These are phyloP conservation scores for Armadillidium nasatum DNA, from an alignment of 1,140 invertebrate species.

Conservation along the genomic window DNA sequence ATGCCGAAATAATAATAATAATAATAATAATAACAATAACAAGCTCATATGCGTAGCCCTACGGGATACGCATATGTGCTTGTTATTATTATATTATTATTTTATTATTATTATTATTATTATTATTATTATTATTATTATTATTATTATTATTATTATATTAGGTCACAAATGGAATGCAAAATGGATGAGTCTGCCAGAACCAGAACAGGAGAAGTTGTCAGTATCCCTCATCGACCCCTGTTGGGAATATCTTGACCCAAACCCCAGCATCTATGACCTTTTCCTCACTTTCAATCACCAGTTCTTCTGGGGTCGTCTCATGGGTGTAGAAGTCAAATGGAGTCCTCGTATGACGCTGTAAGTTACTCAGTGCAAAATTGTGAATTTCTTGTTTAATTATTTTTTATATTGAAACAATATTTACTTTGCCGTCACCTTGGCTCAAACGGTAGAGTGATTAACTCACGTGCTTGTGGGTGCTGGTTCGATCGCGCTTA, in stretches of 20 bases:
- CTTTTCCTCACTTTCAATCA: constrained; percentile 83
- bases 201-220: constrained; percentile 4
- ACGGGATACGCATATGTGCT: too few relatives aligned
- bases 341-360: constrained; percentile 95
- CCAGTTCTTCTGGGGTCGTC: constrained; percentile 73
- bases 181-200: neutral
- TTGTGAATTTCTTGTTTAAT: too few relatives aligned
- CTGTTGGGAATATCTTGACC: constrained; percentile 77
- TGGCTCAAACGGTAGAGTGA: too few relatives aligned
- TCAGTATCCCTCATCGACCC: constrained; percentile 54
- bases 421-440: too few relatives aligned
- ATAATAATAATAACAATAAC: too few relatives aligned
- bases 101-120: too few relatives aligned
- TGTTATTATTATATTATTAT: too few relatives aligned
- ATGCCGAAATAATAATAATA: too few relatives aligned
- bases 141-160: neutral
- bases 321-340: constrained; percentile 72
- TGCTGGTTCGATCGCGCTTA: too few relatives aligned
- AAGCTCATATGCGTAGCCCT: too few relatives aligned
- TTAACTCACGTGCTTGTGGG: too few relatives aligned
- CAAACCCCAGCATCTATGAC: constrained; percentile 81
- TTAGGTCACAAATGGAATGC: neutral
- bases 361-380: constrained; percentile 54
- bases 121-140: neutral
- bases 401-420: too few relatives aligned